These are phyloP conservation scores for Agrochola macilenta DNA, from an alignment of 2,888 invertebrate genomes.

Conservation along the genomic window DNA sequence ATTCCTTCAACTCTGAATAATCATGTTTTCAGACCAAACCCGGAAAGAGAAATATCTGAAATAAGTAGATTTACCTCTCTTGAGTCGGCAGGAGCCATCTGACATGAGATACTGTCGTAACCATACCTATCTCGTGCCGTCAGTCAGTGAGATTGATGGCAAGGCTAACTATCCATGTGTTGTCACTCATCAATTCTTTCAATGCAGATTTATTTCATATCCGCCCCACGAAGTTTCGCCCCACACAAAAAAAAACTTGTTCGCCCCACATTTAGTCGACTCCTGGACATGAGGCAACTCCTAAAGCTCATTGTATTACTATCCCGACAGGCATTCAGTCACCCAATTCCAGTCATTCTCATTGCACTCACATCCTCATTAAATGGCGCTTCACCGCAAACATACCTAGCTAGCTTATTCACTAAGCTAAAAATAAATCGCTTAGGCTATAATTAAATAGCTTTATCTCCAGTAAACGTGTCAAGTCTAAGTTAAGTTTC, in stretches of 20 bases:
- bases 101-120: too few relatives aligned
- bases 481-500: slow-evolving; percentile 43
- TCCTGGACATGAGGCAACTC: neutral
- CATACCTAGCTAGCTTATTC: slow-evolving; percentile 20
- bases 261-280: neutral
- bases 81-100: too few relatives aligned
- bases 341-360: slow-evolving; percentile 36
- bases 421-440: slow-evolving; percentile 36
- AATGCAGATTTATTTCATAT: neutral
- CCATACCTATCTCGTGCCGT: too few relatives aligned
- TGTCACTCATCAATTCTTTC: too few relatives aligned
- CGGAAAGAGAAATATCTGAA: too few relatives aligned
- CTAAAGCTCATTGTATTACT: slow-evolving; percentile 11
- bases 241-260: neutral
- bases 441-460: slow-evolving; percentile 30
- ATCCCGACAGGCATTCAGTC: slow-evolving; percentile 16
- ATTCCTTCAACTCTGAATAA: too few relatives aligned
- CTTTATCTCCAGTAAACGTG: slow-evolving; percentile 38
- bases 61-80: too few relatives aligned
- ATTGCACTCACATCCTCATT: slow-evolving; percentile 40
- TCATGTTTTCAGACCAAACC: too few relatives aligned
- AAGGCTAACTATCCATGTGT: too few relatives aligned
- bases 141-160: too few relatives aligned
- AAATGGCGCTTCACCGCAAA: slow-evolving; percentile 40
- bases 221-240: neutral